A percentile compares a stretch with the other conserved stretches of the same genome.
These are phyloP conservation scores for Mesopsocus fuscifrons DNA, from an alignment of 2,888 invertebrate species.

Conservation along the genomic window DNA sequence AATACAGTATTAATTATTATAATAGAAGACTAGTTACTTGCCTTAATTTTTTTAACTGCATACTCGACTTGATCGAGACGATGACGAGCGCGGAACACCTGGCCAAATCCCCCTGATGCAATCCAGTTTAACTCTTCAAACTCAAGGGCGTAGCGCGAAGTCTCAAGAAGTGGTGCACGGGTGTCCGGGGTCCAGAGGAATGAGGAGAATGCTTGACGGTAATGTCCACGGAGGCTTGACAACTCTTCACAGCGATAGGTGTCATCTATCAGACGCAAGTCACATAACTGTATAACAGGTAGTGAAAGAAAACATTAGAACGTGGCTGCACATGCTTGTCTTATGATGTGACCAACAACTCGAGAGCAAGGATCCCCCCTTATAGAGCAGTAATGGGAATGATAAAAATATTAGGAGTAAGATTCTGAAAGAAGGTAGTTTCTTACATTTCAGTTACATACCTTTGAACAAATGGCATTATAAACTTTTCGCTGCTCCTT, in stretches of 20 bases:
- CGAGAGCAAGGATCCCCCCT: no score
- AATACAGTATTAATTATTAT: no score
- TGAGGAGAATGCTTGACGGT: slow-evolving; percentile 36
- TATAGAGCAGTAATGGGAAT: no score
- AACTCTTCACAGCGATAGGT: slow-evolving; percentile 50
- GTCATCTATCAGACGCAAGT: slow-evolving; percentile 48
- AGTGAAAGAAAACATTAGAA: no score
- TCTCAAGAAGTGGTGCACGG: neutral
- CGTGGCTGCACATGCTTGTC: no score
- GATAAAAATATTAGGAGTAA: no score
- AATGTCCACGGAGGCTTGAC: slow-evolving; percentile 45
- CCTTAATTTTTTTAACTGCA: slow-evolving; percentile 51
- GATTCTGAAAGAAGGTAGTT: no score
- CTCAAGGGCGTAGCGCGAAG: slow-evolving; percentile 39
- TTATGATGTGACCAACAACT: no score
- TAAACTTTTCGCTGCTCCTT: slow-evolving; percentile 38
- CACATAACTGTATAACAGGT: slow-evolving; percentile 44
- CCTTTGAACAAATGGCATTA: slow-evolving; percentile 24
- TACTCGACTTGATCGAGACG: slow-evolving; percentile 57
- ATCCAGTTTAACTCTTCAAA: slow-evolving; percentile 50
- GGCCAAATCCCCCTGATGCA: slow-evolving; percentile 57
- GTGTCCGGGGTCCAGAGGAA: slow-evolving; percentile 1
- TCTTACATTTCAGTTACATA: no score
- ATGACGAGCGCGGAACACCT: slow-evolving; percentile 53
- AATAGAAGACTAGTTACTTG: no score